phyloP scores from a whole-genome alignment of 2,888 invertebrate species.

The Trichacis sp. region DNA sequence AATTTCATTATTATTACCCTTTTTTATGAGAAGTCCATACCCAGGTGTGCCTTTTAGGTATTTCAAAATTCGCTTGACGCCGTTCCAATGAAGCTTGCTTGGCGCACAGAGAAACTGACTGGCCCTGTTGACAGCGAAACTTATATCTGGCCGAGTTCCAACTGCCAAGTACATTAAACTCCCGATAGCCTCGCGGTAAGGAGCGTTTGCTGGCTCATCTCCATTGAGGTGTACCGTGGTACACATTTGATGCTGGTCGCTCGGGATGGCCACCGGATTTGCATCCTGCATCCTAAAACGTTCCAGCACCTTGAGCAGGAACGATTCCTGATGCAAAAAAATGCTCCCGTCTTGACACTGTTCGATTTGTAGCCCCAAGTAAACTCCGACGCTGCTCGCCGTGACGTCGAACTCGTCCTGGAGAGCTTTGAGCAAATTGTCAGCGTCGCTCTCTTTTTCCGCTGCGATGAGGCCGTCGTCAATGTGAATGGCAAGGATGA shows the following conservation, averaged over 20 bases:
- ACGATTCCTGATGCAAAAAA: constrained; percentile 18
- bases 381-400: too few relatives aligned
- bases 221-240: not conserved
- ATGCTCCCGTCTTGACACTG: constrained; percentile 19
- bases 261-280: constrained; percentile 22
- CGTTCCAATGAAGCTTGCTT: constrained; percentile 32
- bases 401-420: too few relatives aligned
- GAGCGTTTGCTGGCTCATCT: not conserved
- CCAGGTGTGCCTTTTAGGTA: constrained; percentile 31
- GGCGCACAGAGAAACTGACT: constrained; percentile 28
- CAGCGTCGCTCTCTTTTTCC: too few relatives aligned
- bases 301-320: constrained; percentile 19
- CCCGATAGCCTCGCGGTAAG: constrained; percentile 38
- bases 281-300: constrained; percentile 32
- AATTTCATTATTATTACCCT: constrained; percentile 34
- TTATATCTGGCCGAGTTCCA: constrained; percentile 33
- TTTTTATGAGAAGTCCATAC: not conserved
- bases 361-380: constrained; percentile 35
- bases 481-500: too few relatives aligned
- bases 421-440: too few relatives aligned
- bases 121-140: constrained; percentile 22
- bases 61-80: constrained; percentile 27
- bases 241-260: constrained; percentile 1
- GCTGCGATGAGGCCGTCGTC: too few relatives aligned
- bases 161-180: constrained; percentile 31